These are phyloP conservation scores for Drosophila ironensis DNA, from an alignment of 1,140 invertebrate species.

Conservation along the genomic window DNA sequence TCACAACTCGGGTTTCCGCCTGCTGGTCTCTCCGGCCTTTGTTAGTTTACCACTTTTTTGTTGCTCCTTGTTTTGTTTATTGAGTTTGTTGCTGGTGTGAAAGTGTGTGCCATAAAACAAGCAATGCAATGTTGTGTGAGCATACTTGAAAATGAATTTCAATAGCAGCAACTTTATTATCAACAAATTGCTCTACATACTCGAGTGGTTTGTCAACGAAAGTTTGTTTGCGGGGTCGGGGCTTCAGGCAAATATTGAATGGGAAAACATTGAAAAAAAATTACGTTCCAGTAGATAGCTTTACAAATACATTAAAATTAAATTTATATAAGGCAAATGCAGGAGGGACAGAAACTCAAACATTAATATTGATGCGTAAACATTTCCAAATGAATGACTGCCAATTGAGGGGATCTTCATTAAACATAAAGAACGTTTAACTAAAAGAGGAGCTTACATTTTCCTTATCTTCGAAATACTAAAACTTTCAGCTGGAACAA, in stretches of 20 bases:
- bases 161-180: slow-evolving; percentile 33
- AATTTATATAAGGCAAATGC: no score
- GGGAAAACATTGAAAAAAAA: background rate
- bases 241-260: no score
- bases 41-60: slow-evolving; percentile 5
- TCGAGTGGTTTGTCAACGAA: slow-evolving; percentile 34
- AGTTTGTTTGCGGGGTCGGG: background rate
- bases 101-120: slow-evolving; percentile 36
- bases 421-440: background rate
- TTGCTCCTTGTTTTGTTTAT: slow-evolving; percentile 12
- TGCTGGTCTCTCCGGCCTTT: background rate
- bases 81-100: slow-evolving; percentile 25
- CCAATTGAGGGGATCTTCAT: background rate
- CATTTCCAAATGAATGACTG: background rate
- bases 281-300: no score
- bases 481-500: no score
- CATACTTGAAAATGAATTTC: slow-evolving; percentile 34
- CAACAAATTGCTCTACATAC: slow-evolving; percentile 39
- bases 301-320: background rate
- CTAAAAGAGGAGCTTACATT: background rate
- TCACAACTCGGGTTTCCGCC: slow-evolving; percentile 9
- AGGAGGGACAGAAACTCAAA: background rate
- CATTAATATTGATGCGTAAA: background rate
- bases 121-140: slow-evolving; percentile 35
- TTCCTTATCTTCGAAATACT: no score